A percentile compares a stretch with the other conserved stretches of the same genome.
Evolutionary conservation across 2,888 invertebrate genomes (phyloP).

Genomic region (Sympetrum striolatum): DNA sequence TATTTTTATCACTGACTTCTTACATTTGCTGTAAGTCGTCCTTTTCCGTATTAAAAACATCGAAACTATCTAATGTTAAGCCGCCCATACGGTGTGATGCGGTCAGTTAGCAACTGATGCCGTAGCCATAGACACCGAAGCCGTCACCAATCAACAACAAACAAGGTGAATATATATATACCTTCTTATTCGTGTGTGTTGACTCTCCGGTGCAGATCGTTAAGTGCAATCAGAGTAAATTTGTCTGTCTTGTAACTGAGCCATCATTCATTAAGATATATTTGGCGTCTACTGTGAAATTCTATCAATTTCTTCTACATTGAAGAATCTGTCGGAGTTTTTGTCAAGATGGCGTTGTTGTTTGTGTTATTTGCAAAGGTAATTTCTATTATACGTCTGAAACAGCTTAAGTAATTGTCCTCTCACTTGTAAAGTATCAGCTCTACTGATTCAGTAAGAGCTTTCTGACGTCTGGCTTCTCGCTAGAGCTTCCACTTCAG

Average conservation of each 20-base stretch:
- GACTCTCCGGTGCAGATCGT: background rate
- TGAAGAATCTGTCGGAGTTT: constrained; percentile 46
- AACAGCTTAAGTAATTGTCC: background rate
- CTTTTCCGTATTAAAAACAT: background rate
- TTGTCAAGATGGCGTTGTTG: constrained; percentile 49
- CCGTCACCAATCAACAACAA: constrained; percentile 49
- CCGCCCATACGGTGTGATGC: constrained; percentile 45
- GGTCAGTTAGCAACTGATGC: constrained; percentile 50
- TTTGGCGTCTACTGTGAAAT: constrained; percentile 39
- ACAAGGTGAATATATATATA: constrained; percentile 48
- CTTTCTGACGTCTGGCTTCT: too few relatives aligned
- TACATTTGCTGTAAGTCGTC: background rate
- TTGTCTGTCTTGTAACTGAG: background rate
- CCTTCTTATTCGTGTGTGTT: constrained; percentile 14
- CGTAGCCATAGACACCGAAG: constrained; percentile 51
- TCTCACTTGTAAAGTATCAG: background rate
- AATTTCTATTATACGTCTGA: background rate
- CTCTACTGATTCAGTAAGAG: too few relatives aligned
- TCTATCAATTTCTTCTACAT: constrained; percentile 38
- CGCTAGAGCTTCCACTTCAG: too few relatives aligned
- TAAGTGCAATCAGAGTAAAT: background rate
- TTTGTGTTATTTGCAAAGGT: constrained; percentile 44
- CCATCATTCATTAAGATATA: constrained; percentile 21
- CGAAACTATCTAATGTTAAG: constrained; percentile 30
- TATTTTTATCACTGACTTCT: background rate